These are phyloP conservation scores for Drosophila ohnishii DNA, from an alignment of 1,140 invertebrate species.

Conservation along the genomic window DNA sequence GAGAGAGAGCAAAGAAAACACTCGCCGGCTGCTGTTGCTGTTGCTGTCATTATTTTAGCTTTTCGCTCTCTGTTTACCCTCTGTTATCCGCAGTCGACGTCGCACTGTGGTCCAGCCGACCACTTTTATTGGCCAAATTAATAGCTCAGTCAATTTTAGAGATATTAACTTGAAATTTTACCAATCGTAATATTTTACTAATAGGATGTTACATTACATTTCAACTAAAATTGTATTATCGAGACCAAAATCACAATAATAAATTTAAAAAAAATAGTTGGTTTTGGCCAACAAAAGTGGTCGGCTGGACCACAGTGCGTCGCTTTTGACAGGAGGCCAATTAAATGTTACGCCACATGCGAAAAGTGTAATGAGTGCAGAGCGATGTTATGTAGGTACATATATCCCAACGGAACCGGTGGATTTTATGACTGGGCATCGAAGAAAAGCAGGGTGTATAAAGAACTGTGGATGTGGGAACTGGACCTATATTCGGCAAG, in stretches of 20 bases:
- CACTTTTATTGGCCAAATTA: no score
- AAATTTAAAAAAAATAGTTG: no score
- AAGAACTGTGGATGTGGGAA: neutral
- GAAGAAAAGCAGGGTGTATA: neutral
- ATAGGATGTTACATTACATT: no score
- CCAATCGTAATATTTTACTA: no score
- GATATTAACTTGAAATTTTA: no score
- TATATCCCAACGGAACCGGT: slow-evolving; percentile 5
- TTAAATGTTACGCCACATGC: slow-evolving; percentile 48
- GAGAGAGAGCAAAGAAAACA: slow-evolving; percentile 19
- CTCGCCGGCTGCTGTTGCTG: slow-evolving; percentile 17
- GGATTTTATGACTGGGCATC: slow-evolving; percentile 11
- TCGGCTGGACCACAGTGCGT: no score
- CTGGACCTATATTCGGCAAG: slow-evolving; percentile 7
- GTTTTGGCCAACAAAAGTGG: no score
- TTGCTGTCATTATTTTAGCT: slow-evolving; percentile 12
- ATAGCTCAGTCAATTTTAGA: no score
- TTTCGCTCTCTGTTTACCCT: slow-evolving; percentile 5
- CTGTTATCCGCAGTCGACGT: slow-evolving; percentile 8
- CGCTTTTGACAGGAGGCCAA: slow-evolving; percentile 30
- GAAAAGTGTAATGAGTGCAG: slow-evolving; percentile 9
- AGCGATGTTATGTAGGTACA: neutral
- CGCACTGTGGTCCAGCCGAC: no score
- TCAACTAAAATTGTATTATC: no score
- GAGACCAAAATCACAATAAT: no score